Percentiles rank a stretch among this genome's conserved stretches.
These are phyloP conservation scores for Macrosoma leucophasiata DNA, from an alignment of 2,888 invertebrate genomes.

Conservation along the genomic window DNA sequence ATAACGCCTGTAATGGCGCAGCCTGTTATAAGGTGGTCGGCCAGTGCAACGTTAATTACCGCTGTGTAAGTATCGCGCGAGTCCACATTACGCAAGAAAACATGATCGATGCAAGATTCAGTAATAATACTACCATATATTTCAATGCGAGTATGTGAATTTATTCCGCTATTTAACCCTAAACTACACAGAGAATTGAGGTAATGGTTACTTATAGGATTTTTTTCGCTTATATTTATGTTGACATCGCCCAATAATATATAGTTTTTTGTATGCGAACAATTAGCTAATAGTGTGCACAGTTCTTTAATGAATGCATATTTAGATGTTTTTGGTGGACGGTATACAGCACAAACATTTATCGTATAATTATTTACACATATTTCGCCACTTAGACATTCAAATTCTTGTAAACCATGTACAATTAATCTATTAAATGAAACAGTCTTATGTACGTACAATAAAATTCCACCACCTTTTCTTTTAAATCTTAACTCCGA, in stretches of 20 bases:
- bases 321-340: too few relatives aligned
- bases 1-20: not conserved
- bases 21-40: slow-evolving; percentile 1
- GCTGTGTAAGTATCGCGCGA: too few relatives aligned
- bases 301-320: too few relatives aligned
- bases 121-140: slow-evolving; percentile 1
- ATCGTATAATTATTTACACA: not conserved
- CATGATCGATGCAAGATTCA: slow-evolving; percentile 7
- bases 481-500: slow-evolving; percentile 8
- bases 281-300: too few relatives aligned
- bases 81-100: not conserved
- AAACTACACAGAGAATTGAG: slow-evolving; percentile 5
- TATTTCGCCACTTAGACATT: slow-evolving; percentile 7
- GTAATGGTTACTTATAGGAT: slow-evolving; percentile 2
- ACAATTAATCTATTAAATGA: slow-evolving; percentile 1
- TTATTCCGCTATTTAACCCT: slow-evolving; percentile 8
- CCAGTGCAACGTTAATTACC: not conserved
- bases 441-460: slow-evolving; percentile 10
- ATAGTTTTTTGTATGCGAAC: not conserved
- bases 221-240: slow-evolving; percentile 7
- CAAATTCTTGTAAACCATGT: slow-evolving; percentile 1
- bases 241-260: slow-evolving; percentile 11
- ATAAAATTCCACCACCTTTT: slow-evolving; percentile 14
- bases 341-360: slow-evolving; percentile 13
- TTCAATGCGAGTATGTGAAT: slow-evolving; percentile 5